phyloP scores from a whole-genome alignment of 2,113 vertebrate genomes.

The Spea bombifrons region DNA sequence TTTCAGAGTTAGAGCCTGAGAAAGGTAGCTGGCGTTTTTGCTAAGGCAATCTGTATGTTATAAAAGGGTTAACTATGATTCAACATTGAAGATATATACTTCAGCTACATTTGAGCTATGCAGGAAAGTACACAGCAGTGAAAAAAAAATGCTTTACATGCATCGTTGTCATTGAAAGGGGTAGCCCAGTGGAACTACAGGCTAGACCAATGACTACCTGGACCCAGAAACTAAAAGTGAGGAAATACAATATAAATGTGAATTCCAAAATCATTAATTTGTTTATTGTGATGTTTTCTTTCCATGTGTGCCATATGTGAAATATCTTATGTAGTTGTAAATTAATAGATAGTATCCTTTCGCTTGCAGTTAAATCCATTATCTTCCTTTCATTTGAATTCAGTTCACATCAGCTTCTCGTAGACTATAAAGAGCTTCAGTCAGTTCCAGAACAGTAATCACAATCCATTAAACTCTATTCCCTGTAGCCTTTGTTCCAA shows the following conservation, averaged over 20 bases:
- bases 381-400: conserved; percentile 74
- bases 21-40: conserved; percentile 9
- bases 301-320: conserved; percentile 31
- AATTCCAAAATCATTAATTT: background rate
- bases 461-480: conserved; percentile 83
- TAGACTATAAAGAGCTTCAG: conserved; percentile 76
- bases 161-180: too few species aligned
- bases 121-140: conserved; percentile 26
- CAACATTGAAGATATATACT: conserved; percentile 43
- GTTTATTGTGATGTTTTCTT: conserved; percentile 38
- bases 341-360: conserved; percentile 56
- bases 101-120: conserved; percentile 16
- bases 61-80: conserved; percentile 39
- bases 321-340: conserved; percentile 55
- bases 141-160: background rate
- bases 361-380: conserved; percentile 70
- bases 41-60: conserved; percentile 33
- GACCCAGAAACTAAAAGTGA: background rate
- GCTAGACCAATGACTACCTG: conserved; percentile 17
- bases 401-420: conserved; percentile 79
- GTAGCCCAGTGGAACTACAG: background rate
- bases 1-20: background rate
- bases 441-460: conserved; percentile 91
- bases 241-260: background rate
- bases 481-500: conserved; percentile 80